phyloP scores from a whole-genome alignment of 1,140 invertebrate species.

The Aphelinus certus region DNA sequence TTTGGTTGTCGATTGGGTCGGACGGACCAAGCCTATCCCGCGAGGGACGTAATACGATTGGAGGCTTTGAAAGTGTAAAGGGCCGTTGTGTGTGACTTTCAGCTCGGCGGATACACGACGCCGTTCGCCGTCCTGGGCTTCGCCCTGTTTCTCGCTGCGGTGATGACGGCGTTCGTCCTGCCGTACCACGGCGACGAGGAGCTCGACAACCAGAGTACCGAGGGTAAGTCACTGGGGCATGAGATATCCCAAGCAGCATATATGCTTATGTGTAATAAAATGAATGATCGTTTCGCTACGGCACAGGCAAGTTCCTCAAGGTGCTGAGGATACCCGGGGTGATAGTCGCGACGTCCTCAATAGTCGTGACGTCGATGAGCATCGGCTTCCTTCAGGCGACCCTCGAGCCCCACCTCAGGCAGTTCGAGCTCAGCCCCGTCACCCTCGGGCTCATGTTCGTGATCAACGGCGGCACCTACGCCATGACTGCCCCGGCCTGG shows the following conservation, averaged over 20 bases:
- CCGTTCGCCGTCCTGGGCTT: constrained; percentile 87
- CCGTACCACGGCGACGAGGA: constrained; percentile 72
- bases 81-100: constrained; percentile 18
- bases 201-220: constrained; percentile 65
- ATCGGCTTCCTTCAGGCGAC: constrained; percentile 86
- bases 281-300: not conserved
- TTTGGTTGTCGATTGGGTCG: too few species aligned
- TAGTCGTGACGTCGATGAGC: constrained; percentile 79
- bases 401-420: constrained; percentile 81
- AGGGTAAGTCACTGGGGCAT: constrained; percentile 64
- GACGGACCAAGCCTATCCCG: not conserved
- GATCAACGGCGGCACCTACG: constrained; percentile 87
- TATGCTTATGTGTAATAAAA: constrained; percentile 16
- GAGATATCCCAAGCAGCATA: constrained; percentile 54
- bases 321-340: constrained; percentile 75
- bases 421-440: constrained; percentile 78
- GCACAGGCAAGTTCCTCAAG: constrained; percentile 32
- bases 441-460: constrained; percentile 87
- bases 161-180: constrained; percentile 78
- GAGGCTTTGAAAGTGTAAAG: not conserved
- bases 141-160: constrained; percentile 78
- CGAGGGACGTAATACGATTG: constrained; percentile 27
- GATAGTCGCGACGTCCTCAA: constrained; percentile 73
- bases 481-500: constrained; percentile 81
- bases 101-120: constrained; percentile 83